A percentile compares a stretch with the other conserved stretches of the same genome.
Conservation (phyloP, 2,888 invertebrate species). For the Nomada fabriciana region DNA sequence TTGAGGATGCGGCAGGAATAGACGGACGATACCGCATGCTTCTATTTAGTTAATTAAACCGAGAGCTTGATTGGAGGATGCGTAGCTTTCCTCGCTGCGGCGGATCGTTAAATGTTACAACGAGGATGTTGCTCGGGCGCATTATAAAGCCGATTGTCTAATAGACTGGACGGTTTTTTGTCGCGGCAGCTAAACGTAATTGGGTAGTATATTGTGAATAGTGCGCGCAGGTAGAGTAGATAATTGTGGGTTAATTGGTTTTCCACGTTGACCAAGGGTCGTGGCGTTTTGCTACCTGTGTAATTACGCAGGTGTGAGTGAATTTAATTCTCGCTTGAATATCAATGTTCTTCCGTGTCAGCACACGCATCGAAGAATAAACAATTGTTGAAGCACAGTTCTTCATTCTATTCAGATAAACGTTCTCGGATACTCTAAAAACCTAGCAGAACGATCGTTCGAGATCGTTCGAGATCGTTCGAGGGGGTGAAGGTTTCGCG, state of each 20-base stretch:
- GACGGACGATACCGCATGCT: neutral
- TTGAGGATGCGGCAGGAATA: neutral
- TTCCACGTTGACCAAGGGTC: neutral
- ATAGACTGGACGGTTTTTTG: neutral
- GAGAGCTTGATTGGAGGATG: neutral
- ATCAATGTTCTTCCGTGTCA: too few species aligned
- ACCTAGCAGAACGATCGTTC: too few species aligned
- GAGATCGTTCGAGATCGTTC: neutral
- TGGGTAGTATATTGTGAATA: neutral
- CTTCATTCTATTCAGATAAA: too few species aligned
- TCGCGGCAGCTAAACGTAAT: neutral
- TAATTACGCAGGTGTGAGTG: neutral
- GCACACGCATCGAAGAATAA: too few species aligned
- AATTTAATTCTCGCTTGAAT: neutral
- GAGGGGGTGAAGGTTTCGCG: conserved; percentile 1
- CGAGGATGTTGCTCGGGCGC: neutral
- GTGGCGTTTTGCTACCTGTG: neutral
- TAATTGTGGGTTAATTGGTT: conserved; percentile 19
- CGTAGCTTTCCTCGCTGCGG: neutral
- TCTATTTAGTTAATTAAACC: neutral
- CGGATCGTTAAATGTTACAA: neutral
- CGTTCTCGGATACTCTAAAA: too few species aligned
- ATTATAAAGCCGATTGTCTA: neutral
- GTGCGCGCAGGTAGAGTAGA: neutral
- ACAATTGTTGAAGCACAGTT: too few species aligned